Evolutionary conservation across 2,113 vertebrate genomes (phyloP), one percentile per base, ranked within the genome.

Genomic region (Agapornis roseicollis): DNA sequence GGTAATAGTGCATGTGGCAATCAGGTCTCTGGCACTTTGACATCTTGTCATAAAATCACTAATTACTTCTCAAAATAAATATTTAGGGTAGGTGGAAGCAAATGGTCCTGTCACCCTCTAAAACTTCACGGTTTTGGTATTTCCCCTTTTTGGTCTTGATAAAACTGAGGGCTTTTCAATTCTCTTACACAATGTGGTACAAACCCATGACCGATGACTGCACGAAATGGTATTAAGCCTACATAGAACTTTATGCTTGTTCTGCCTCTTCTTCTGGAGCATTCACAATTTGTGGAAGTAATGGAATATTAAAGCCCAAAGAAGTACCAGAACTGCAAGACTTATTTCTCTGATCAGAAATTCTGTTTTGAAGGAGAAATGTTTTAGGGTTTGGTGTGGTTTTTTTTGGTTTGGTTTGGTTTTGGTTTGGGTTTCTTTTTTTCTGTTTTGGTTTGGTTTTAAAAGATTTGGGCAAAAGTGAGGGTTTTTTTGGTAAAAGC

Each of bases 361-460:
- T 61, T 72, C 18, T 65, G 2, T 9, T 88, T 93, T 61, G 41
- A 14, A 58, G 39, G 6, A 61, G 1, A 28, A 74, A 37, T 5
- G 0, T 0, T 22, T 78, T 27, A 14, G 25, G 25, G 15, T 50
- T 49, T 49, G 23, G 13, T 49, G 47, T 10, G 9, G 46, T 18
- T 47, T 46, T 29, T 52, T 53, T 53, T 29, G 52, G 10, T 53
- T 53, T 29, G 52, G 17, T 18, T 55, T 55, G 17, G 2, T 4
- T 29, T 29, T 29, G 17, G 27, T 8, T 31, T 55, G 11, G 29
- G 29, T 20, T 5, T 5, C 0, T 0, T 24, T 68, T 5, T 0
- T 0, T 28, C 61, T 5, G 0, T 0, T 23, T 79, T 53, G 52
- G 1, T 18, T 55, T n/a, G n/a, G n/a, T 55, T 84, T 8, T 82